phyloP scores from a whole-genome alignment of 2,113 vertebrate species.

The Vidua macroura region DNA sequence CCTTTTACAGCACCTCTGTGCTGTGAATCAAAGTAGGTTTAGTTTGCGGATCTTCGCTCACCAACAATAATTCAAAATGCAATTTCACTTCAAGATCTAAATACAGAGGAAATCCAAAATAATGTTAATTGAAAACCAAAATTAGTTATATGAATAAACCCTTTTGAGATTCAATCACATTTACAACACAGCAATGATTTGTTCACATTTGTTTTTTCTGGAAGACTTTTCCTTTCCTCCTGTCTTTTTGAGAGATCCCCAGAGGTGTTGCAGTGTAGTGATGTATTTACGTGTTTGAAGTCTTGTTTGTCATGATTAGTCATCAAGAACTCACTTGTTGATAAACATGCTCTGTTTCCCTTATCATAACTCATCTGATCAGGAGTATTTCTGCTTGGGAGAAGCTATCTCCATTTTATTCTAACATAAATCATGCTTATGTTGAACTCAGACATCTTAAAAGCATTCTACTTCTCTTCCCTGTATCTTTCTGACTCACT shows the following conservation, averaged over 20 bases:
- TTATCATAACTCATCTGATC: not conserved
- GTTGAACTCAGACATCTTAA: not conserved
- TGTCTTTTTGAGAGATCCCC: not conserved
- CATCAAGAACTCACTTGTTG: not conserved
- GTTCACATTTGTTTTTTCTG: not conserved
- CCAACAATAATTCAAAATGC: not conserved
- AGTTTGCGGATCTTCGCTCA: not conserved
- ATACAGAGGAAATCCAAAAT: not conserved
- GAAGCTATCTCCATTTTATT: not conserved
- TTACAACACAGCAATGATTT: not conserved
- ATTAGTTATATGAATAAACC: not conserved
- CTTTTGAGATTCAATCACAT: not conserved
- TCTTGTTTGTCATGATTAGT: not conserved
- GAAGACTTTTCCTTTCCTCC: not conserved
- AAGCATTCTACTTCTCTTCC: not conserved
- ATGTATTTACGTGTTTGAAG: not conserved
- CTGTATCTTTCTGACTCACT: not conserved
- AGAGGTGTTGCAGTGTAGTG: not conserved
- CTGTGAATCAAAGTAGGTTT: not conserved
- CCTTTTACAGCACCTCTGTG: not conserved
- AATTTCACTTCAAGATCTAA: not conserved
- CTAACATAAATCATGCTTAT: not conserved
- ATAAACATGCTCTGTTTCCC: not conserved
- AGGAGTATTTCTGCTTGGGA: constrained; percentile 2
- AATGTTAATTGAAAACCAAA: not conserved